Evolutionary conservation across 2,113 vertebrate genomes (phyloP).

Genomic region (Aptenodytes forsteri): DNA sequence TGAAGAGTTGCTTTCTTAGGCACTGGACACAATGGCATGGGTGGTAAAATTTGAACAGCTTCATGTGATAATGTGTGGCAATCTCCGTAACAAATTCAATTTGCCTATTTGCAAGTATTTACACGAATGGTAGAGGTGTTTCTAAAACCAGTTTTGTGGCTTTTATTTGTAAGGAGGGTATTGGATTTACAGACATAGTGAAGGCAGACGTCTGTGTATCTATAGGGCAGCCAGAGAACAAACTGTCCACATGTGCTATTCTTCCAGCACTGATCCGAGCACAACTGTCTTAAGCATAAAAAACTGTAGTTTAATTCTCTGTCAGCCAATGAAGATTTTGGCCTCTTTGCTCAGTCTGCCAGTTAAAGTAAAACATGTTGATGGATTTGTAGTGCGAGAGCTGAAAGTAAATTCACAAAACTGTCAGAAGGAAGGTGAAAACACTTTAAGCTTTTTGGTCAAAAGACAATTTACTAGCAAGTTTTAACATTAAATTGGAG

Average conservation of each 20-base stretch:
- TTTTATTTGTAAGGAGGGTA: rapidly evolving
- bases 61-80: rapidly evolving
- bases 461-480: background rate
- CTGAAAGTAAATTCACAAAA: background rate
- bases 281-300: background rate
- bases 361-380: background rate
- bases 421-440: background rate
- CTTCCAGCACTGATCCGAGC: background rate
- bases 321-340: background rate
- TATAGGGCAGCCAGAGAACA: background rate
- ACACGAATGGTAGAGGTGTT: background rate
- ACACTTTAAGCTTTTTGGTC: background rate
- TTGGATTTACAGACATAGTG: background rate
- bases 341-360: background rate
- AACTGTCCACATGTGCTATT: background rate
- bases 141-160: background rate
- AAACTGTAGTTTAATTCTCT: background rate
- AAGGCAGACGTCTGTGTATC: background rate
- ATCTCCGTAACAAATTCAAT: rapidly evolving
- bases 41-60: background rate
- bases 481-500: background rate
- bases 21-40: rapidly evolving
- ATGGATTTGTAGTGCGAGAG: background rate
- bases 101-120: background rate
- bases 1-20: background rate